phyloP scores from a whole-genome alignment of 2,113 vertebrate genomes.

The Microtus pennsylvanicus region DNA sequence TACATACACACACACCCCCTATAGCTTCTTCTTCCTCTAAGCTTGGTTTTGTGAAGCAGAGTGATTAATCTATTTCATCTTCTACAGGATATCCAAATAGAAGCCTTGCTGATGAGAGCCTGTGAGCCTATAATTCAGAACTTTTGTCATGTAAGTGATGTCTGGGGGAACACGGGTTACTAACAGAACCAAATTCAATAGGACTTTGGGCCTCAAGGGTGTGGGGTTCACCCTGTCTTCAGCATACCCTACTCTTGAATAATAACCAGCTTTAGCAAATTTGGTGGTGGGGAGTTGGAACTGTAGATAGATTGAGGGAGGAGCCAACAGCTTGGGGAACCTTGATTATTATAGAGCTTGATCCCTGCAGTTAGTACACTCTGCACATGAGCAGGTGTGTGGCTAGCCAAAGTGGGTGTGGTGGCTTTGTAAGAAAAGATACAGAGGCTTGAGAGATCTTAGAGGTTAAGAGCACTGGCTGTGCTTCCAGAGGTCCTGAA shows the following conservation, averaged over 20 bases:
- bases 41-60: slow-evolving; percentile 28
- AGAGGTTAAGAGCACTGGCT: background rate
- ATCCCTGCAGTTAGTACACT: background rate
- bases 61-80: slow-evolving; percentile 54
- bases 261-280: slow-evolving; percentile 7
- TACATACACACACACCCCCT: background rate
- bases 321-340: background rate
- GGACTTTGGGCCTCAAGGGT: background rate
- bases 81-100: slow-evolving; percentile 97
- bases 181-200: background rate
- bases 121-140: slow-evolving; percentile 96
- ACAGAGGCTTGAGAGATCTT: background rate
- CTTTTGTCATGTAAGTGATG: slow-evolving; percentile 92
- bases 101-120: slow-evolving; percentile 97
- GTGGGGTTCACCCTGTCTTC: background rate
- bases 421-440: background rate
- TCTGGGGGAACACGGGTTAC: background rate
- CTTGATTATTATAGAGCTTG: background rate
- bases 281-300: background rate
- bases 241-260: background rate
- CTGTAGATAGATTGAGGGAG: background rate
- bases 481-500: background rate
- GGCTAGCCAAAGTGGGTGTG: background rate
- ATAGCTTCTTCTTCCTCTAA: no score
- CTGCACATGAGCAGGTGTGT: background rate